Evolutionary conservation across 2,888 invertebrate genomes (phyloP).

Genomic region (Bellardia bayeri): DNA sequence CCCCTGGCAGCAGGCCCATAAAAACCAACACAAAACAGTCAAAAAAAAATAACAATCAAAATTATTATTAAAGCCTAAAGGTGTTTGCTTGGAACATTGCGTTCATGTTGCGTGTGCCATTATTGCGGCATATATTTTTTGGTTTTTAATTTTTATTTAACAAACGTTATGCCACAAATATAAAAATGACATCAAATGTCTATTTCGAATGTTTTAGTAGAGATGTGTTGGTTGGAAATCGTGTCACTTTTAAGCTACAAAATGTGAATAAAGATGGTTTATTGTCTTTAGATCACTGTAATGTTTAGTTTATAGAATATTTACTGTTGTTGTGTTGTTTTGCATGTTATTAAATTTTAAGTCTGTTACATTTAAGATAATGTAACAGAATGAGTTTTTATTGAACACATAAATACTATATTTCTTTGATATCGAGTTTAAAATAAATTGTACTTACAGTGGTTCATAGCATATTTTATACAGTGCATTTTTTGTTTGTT

Average conservation of each 20-base stretch:
- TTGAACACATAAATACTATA: not conserved
- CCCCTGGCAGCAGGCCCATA: conserved; percentile 56
- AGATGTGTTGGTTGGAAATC: not conserved
- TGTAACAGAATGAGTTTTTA: not conserved
- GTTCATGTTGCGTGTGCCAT: conserved; percentile 53
- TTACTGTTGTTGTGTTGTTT: conserved; percentile 23
- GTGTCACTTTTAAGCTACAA: conserved; percentile 15
- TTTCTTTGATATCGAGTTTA: not conserved
- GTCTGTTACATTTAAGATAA: conserved; percentile 38
- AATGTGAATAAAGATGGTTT: conserved; percentile 20
- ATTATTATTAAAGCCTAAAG: conserved; percentile 66
- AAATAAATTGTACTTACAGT: too few species aligned
- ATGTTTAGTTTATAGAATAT: conserved; percentile 20
- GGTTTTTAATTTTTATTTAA: conserved; percentile 68
- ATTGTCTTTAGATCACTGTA: conserved; percentile 43
- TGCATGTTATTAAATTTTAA: conserved; percentile 58
- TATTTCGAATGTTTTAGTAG: conserved; percentile 77
- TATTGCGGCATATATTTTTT: conserved; percentile 55
- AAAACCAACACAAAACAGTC: conserved; percentile 42
- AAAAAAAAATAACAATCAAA: conserved; percentile 62
- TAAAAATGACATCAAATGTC: conserved; percentile 82
- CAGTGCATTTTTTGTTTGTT: too few species aligned
- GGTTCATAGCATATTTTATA: too few species aligned
- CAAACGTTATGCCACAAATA: conserved; percentile 79
- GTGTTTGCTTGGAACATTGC: conserved; percentile 53